Conservation (phyloP, 2,113 vertebrate species). For the Meleagris gallopavo region DNA sequence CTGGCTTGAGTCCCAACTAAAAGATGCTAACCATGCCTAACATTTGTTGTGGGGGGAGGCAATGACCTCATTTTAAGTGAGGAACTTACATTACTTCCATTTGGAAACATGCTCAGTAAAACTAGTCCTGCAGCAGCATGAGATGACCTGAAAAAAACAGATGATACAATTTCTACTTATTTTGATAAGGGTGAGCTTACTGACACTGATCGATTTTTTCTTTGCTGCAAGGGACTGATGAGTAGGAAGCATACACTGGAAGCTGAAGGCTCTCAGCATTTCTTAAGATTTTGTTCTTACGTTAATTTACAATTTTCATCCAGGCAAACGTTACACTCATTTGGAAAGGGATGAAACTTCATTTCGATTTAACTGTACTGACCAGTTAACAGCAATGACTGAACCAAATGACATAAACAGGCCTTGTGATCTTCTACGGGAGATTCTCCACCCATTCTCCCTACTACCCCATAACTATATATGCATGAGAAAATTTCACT, state of each 20-base stretch:
- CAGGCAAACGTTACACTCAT: background rate
- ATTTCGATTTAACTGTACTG: background rate
- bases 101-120: constrained; percentile 21
- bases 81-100: constrained; percentile 47
- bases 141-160: background rate
- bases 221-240: background rate
- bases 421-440: background rate
- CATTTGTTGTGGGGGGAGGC: constrained; percentile 44
- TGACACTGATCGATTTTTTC: background rate
- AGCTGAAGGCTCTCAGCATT: background rate
- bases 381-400: background rate
- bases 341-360: background rate
- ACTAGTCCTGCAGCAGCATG: background rate
- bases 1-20: constrained; percentile 70
- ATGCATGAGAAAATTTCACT: background rate
- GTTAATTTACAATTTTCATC: background rate
- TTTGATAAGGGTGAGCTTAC: background rate
- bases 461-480: background rate
- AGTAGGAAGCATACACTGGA: background rate
- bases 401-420: background rate
- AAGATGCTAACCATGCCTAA: constrained; percentile 67
- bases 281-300: background rate
- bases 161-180: background rate
- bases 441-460: background rate
- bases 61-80: constrained; percentile 49